Conservation (phyloP, 1,140 invertebrate genomes). For the Sitobion miscanthi region DNA sequence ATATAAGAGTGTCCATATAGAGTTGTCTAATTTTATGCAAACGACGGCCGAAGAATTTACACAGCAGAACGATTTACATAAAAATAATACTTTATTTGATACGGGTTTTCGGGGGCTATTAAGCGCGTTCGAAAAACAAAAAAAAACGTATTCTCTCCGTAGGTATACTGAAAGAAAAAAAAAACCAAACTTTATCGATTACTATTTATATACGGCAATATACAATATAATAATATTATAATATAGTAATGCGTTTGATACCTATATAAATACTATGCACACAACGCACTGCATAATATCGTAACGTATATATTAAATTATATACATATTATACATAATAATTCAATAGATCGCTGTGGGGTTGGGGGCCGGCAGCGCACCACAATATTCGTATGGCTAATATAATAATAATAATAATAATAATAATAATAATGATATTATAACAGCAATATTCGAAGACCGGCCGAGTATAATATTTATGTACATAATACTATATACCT, state of each 20-base stretch:
- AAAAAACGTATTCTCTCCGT: neutral
- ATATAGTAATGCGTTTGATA: neutral
- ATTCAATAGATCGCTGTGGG: slow-evolving; percentile 7
- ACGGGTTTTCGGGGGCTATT: slow-evolving; percentile 26
- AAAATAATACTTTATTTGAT: slow-evolving; percentile 43
- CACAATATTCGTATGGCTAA: neutral
- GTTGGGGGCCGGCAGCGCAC: neutral
- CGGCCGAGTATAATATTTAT: neutral
- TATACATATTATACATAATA: slow-evolving; percentile 1
- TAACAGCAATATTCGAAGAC: neutral
- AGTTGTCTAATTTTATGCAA: slow-evolving; percentile 38
- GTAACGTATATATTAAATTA: neutral
- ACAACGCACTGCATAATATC: neutral
- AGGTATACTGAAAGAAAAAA: neutral
- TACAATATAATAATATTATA: neutral
- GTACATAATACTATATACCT: neutral
- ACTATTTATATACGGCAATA: neutral
- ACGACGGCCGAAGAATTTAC: slow-evolving; percentile 8
- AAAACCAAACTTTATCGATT: neutral
- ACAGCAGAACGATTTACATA: slow-evolving; percentile 37
- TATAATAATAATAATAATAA: neutral
- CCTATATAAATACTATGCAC: neutral
- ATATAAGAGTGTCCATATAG: neutral
- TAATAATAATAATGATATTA: slow-evolving; percentile 25
- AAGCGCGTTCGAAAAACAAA: slow-evolving; percentile 3